phyloP scores from a whole-genome alignment of 2,888 invertebrate genomes.

The Cataglyphis rosenhaueri region DNA sequence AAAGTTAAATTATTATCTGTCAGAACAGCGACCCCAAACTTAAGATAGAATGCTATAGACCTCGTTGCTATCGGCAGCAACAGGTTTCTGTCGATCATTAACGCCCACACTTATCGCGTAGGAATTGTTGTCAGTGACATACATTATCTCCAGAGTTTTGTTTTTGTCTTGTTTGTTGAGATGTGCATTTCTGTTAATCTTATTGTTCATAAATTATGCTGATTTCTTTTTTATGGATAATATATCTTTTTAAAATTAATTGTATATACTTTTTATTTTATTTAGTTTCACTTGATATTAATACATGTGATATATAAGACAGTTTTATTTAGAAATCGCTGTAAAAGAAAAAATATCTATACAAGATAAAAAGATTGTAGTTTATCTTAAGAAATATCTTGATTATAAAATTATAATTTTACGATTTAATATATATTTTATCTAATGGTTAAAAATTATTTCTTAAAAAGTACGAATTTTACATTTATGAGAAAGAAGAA shows the following conservation, averaged over 20 bases:
- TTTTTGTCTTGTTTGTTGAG: background rate
- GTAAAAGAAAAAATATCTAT: background rate
- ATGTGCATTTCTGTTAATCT: background rate
- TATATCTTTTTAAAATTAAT: background rate
- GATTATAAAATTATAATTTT: background rate
- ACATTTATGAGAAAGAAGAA: background rate
- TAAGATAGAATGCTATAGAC: background rate
- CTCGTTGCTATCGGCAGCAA: background rate
- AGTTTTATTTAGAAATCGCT: background rate
- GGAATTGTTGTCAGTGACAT: constrained; percentile 14
- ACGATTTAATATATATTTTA: background rate
- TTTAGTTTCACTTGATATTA: background rate
- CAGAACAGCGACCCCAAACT: background rate
- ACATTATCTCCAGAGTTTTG: constrained; percentile 1
- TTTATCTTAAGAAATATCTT: background rate
- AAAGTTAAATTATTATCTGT: constrained; percentile 11
- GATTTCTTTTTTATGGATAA: background rate
- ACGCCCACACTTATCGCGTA: constrained; percentile 13
- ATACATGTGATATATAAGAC: background rate
- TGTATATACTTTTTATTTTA: background rate
- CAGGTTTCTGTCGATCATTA: constrained; percentile 1
- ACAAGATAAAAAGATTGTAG: background rate
- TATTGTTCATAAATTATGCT: background rate
- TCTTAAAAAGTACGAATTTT: background rate
- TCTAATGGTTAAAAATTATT: background rate